Evolutionary conservation across 2,888 invertebrate genomes (phyloP).

Genomic region (Philereme transversata): DNA sequence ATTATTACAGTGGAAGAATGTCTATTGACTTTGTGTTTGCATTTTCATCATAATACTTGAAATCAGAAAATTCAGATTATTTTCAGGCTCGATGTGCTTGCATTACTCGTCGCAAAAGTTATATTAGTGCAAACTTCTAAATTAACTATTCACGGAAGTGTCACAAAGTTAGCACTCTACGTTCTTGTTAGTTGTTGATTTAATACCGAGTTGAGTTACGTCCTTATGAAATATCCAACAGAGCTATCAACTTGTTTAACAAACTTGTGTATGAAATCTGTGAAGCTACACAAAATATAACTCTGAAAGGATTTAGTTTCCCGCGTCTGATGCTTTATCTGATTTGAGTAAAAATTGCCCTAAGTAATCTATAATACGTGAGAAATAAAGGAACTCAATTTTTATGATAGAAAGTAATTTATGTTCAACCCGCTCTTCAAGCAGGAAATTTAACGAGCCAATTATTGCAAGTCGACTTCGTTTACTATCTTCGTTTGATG

Average conservation of each 20-base stretch:
- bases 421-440: constrained; percentile 2
- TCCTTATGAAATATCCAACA: constrained; percentile 29
- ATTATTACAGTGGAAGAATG: constrained; percentile 41
- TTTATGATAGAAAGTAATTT: not conserved
- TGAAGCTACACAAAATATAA: constrained; percentile 15
- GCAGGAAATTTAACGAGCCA: constrained; percentile 13
- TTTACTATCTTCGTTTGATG: constrained; percentile 33
- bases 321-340: too few relatives aligned
- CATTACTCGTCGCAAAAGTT: constrained; percentile 40
- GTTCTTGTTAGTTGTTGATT: constrained; percentile 42
- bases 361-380: too few relatives aligned
- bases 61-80: constrained; percentile 23
- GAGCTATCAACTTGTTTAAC: constrained; percentile 22
- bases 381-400: not conserved
- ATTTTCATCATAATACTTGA: constrained; percentile 18
- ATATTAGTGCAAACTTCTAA: constrained; percentile 40
- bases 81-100: constrained; percentile 15
- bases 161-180: constrained; percentile 41
- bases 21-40: constrained; percentile 37
- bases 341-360: too few relatives aligned
- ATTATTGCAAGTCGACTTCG: constrained; percentile 27
- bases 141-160: constrained; percentile 44
- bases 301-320: constrained; percentile 18
- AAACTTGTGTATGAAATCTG: constrained; percentile 28
- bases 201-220: constrained; percentile 38